phyloP scores from a whole-genome alignment of 2,888 invertebrate species.

The Labia minor region DNA sequence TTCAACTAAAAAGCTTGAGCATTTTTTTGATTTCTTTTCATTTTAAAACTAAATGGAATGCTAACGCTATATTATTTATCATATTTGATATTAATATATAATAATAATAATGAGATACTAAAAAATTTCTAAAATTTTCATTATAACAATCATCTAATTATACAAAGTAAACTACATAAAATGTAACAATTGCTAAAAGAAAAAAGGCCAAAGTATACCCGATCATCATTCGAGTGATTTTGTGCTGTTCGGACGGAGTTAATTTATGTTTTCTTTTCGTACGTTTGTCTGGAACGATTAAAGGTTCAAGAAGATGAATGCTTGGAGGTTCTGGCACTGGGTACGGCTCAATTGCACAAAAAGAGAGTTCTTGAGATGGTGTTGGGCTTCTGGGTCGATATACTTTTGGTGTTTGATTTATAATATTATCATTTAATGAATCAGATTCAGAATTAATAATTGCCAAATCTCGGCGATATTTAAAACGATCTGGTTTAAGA shows the following conservation, averaged over 20 bases:
- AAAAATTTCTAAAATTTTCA: not conserved
- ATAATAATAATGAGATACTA: no score
- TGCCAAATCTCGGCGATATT: not conserved
- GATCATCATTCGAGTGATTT: conserved; percentile 44
- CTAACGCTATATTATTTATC: no score
- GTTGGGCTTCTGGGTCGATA: not conserved
- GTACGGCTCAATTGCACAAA: conserved; percentile 21
- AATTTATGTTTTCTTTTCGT: conserved; percentile 32
- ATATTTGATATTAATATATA: no score
- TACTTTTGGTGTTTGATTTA: not conserved
- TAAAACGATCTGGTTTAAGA: not conserved
- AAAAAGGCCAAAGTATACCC: conserved; percentile 46
- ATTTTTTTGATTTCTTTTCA: no score
- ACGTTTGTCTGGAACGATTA: conserved; percentile 27
- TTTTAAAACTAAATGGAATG: no score
- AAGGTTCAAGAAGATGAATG: conserved; percentile 37
- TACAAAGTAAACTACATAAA: conserved; percentile 45
- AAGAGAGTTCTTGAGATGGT: conserved; percentile 20
- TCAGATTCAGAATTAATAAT: not conserved
- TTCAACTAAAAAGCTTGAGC: no score
- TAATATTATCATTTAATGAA: not conserved
- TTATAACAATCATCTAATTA: conserved; percentile 30
- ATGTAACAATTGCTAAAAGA: conserved; percentile 41
- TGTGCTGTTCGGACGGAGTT: conserved; percentile 37
- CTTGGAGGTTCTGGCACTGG: conserved; percentile 30